These are phyloP conservation scores for Synergus laeviventris DNA, from an alignment of 2,888 invertebrate species.

Conservation along the genomic window DNA sequence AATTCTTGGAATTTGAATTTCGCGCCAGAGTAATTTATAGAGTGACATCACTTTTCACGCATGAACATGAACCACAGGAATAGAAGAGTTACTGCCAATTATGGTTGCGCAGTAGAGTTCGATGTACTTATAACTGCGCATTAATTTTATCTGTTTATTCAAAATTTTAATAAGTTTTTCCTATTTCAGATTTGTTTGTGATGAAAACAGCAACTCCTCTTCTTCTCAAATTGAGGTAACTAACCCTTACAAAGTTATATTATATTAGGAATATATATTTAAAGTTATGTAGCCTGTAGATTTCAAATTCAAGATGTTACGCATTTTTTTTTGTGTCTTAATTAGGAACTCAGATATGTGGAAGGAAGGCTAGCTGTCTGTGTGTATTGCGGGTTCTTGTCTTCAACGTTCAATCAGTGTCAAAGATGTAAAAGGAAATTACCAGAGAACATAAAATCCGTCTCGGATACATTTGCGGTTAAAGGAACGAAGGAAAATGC, in stretches of 20 bases:
- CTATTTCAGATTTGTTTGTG: constrained; percentile 42
- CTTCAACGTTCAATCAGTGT: constrained; percentile 88
- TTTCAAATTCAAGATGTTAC: not conserved
- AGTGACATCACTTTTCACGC: too few species aligned
- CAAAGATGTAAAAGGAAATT: constrained; percentile 84
- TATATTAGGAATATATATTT: too few species aligned
- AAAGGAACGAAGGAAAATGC: constrained; percentile 55
- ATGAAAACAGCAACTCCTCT: constrained; percentile 66
- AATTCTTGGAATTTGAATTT: too few species aligned
- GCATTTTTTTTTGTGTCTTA: constrained; percentile 53
- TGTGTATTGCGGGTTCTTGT: constrained; percentile 87
- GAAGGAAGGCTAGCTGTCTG: constrained; percentile 87
- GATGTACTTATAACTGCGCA: too few species aligned
- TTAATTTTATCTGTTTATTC: constrained; percentile 20
- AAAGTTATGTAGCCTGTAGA: not conserved
- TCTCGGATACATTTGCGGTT: constrained; percentile 44
- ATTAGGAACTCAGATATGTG: constrained; percentile 58
- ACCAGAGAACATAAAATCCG: constrained; percentile 84
- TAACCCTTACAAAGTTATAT: not conserved
- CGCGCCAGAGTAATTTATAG: too few species aligned
- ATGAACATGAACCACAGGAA: too few species aligned
- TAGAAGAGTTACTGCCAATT: too few species aligned
- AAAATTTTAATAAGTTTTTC: constrained; percentile 4
- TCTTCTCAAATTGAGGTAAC: constrained; percentile 62
- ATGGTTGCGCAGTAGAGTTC: too few species aligned